These are phyloP conservation scores for Condylura cristata DNA, from an alignment of 2,113 vertebrate genomes.

Conservation along the genomic window DNA sequence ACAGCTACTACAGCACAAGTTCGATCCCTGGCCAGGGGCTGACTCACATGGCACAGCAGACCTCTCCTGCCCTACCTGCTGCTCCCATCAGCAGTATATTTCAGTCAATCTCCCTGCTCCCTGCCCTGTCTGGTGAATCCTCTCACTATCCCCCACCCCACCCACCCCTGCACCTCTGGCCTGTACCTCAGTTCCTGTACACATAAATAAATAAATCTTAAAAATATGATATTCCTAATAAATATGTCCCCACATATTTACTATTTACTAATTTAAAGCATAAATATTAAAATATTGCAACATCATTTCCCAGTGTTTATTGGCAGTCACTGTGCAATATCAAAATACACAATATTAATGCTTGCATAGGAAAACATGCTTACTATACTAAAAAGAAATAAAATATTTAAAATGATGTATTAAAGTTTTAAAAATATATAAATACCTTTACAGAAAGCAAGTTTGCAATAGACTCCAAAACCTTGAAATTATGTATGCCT, in stretches of 20 bases:
- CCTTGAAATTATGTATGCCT: background rate
- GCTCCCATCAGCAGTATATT: no score
- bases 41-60: no score
- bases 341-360: background rate
- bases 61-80: no score
- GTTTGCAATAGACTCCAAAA: background rate
- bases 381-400: background rate
- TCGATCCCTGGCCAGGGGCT: no score
- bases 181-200: no score
- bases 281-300: background rate
- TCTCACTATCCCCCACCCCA: no score
- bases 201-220: background rate
- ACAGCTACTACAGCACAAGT: no score
- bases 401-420: background rate
- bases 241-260: no score
- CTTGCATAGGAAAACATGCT: background rate
- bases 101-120: no score
- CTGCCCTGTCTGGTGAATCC: no score
- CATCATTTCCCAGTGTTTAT: background rate
- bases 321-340: background rate
- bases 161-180: no score
- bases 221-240: background rate
- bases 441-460: background rate
- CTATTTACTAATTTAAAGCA: background rate
- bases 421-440: slow-evolving; percentile 11